Base-by-base conservation (phyloP, 2,888 invertebrate genomes). In the Germaria angustata region DNA sequence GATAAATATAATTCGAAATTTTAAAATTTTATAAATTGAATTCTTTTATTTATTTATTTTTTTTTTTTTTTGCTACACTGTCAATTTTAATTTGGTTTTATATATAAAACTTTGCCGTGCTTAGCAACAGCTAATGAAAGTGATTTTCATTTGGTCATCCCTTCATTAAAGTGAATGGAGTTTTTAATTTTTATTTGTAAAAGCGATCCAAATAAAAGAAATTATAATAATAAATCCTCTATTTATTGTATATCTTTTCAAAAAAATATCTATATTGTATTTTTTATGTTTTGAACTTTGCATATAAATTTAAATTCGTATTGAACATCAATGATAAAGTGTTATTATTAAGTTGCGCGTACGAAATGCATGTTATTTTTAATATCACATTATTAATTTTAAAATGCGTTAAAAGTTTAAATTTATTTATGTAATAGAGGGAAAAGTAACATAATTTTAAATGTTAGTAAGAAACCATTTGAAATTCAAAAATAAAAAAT, bases 41-140 rank as follows among this genome's bases (percentile, higher is more conserved):
- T n/a, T n/a, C n/a, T n/a, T n/a, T n/a, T n/a, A n/a, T n/a, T 41
- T 17, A n/a, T n/a, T n/a, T n/a, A n/a, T n/a, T n/a, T n/a, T n/a
- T n/a, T n/a, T n/a, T 61, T 61, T 59, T 39, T 7, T 36, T 57
- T 59, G 80, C 76, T 80, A 71, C 84, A 84, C 78, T 76, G 80
- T 81, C 80, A 84, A 85, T 83, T 79, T 68, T 78, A 72, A 65
- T 76, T 63, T 81, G 73, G 71, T 85, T 85, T 85, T 85, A 84
- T 34, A 49, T 49, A 49, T 75, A 79, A 84, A 84, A 84, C 72
- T 84, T 84, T 84, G 84, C 80, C 69, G 84, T 82, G 79, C 41
- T 53, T 69, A 81, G 81, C 72, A 72, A 57, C 44, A 55, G 53
- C 53, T 66, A 68, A 51, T 51, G 28, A 28, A 51, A 24, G 51